A percentile compares a stretch with the other conserved stretches of the same genome.
phyloP scores from a whole-genome alignment of 2,797 vertebrate species.

The Gambelia wislizenii region DNA sequence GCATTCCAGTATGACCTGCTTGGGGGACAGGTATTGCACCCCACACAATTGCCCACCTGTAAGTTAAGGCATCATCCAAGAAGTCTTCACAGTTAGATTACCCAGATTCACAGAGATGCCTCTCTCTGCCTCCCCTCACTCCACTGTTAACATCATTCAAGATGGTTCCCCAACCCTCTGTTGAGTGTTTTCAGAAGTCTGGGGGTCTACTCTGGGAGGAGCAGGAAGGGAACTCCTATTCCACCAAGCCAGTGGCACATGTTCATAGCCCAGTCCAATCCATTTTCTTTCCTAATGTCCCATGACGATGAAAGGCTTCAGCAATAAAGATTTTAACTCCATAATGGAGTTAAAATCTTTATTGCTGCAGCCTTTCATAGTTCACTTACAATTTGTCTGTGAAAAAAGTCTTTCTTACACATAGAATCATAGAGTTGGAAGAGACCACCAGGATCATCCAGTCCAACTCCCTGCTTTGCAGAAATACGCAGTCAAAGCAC shows the following conservation, averaged over 20 bases:
- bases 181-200: not conserved
- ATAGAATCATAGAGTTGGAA: no score
- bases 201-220: not conserved
- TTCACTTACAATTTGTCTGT: not conserved
- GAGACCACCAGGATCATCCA: no score
- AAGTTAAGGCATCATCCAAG: slow-evolving; percentile 6
- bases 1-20: no score
- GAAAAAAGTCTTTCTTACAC: not conserved
- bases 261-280: not conserved
- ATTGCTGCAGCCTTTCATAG: not conserved
- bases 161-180: not conserved
- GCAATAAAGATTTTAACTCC: no score
- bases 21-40: no score
- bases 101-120: no score
- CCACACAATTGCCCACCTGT: no score
- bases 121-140: not conserved
- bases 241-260: not conserved
- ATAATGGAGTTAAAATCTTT: not conserved
- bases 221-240: not conserved
- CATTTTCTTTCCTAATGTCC: not conserved
- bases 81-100: not conserved
- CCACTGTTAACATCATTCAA: not conserved
- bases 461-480: no score
- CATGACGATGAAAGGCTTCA: no score
- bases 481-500: no score